phyloP scores from a whole-genome alignment of 2,797 vertebrate species.

The Manis pentadactyla region DNA sequence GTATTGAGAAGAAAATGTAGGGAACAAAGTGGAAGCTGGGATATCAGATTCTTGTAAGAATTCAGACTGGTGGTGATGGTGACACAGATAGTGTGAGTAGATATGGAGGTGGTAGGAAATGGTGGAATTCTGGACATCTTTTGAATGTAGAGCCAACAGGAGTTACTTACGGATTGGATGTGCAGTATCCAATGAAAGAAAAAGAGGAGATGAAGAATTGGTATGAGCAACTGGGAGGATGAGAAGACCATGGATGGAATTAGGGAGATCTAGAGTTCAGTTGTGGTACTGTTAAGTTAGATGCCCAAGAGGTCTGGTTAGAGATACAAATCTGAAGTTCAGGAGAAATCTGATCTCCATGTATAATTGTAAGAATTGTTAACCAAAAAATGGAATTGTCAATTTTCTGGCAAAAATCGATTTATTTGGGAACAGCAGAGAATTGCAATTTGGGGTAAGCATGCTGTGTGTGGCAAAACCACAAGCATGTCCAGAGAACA shows the following conservation, averaged over 20 bases:
- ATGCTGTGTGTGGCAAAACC: no score
- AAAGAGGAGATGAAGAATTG: background rate
- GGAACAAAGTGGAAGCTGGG: background rate
- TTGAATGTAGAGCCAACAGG: background rate
- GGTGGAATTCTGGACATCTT: background rate
- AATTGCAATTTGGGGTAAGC: no score
- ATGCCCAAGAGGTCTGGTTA: background rate
- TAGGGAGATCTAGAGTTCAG: background rate
- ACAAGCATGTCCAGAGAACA: no score
- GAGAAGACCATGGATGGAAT: background rate
- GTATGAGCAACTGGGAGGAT: background rate
- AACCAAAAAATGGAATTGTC: no score
- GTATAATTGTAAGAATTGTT: background rate
- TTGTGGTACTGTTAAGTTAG: background rate
- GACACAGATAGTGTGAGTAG: background rate
- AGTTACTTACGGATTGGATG: background rate
- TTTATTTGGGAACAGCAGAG: no score
- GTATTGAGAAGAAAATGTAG: background rate
- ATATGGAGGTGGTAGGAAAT: background rate
- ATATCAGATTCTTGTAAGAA: background rate
- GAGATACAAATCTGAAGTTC: background rate
- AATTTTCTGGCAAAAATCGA: no score
- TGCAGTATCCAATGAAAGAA: background rate
- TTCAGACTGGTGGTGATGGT: background rate
- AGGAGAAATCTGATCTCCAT: background rate